Conservation (phyloP, 2,797 vertebrate genomes). For the Parauchenoglanis ngamensis region DNA sequence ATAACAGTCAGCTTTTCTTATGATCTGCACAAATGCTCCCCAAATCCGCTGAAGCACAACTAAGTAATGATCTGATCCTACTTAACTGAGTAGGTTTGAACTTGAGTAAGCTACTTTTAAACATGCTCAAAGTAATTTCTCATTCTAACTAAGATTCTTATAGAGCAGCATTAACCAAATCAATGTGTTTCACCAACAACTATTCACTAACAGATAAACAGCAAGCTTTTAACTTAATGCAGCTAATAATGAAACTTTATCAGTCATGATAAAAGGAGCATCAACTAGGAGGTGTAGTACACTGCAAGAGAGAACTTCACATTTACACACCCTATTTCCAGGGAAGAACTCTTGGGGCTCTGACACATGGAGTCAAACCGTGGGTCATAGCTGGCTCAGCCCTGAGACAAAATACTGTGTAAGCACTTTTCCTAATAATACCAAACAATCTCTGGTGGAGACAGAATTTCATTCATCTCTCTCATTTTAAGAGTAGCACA, state of each 20-base stretch:
- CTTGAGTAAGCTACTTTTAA: not conserved
- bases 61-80: not conserved
- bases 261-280: not conserved
- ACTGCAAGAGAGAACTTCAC: not conserved
- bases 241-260: not conserved
- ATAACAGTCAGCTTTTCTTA: not conserved
- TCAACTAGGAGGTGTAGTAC: not conserved
- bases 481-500: not conserved
- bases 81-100: not conserved
- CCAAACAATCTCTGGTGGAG: not conserved
- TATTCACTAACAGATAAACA: not conserved
- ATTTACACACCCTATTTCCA: conserved; percentile 66
- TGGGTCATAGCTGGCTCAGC: conserved; percentile 21
- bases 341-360: conserved; percentile 75
- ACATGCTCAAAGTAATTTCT: conserved; percentile 10
- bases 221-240: not conserved
- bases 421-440: not conserved
- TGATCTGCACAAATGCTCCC: conserved; percentile 17
- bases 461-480: not conserved
- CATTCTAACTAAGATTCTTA: conserved; percentile 8
- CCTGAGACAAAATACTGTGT: conserved; percentile 45
- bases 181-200: not conserved
- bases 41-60: conserved; percentile 27
- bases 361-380: conserved; percentile 64
- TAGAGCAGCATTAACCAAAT: not conserved